A percentile compares a stretch with the other conserved stretches of the same genome.
These are phyloP conservation scores for Phrynocephalus versicolor DNA, from an alignment of 2,113 vertebrate species.

Conservation along the genomic window DNA sequence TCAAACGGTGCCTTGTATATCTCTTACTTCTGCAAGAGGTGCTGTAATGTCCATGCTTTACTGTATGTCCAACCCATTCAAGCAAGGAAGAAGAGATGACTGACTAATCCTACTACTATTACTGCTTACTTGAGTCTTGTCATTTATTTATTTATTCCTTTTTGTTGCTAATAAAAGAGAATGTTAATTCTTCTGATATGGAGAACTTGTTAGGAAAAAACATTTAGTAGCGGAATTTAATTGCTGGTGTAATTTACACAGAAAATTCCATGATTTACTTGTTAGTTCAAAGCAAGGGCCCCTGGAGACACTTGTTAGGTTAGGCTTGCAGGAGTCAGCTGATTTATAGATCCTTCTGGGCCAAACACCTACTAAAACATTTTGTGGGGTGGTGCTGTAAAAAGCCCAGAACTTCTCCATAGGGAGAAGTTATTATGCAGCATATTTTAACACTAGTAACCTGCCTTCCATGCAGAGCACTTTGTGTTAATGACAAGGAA, in stretches of 20 bases:
- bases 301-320: neutral
- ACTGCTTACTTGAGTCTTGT: neutral
- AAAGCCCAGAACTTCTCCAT: neutral
- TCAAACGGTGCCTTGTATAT: neutral
- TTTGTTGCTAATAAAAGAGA: slow-evolving; percentile 23
- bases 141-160: slow-evolving; percentile 17
- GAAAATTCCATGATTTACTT: neutral
- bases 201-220: too few species aligned
- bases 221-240: slow-evolving; percentile 3
- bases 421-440: neutral
- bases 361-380: neutral
- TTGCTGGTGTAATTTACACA: slow-evolving; percentile 11
- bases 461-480: neutral
- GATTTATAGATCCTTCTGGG: neutral
- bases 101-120: too few species aligned
- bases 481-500: neutral
- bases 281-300: neutral
- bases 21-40: neutral
- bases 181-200: slow-evolving; percentile 16
- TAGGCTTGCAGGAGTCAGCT: neutral
- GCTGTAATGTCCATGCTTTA: neutral
- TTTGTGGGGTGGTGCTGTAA: neutral
- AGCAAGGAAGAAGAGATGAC: slow-evolving; percentile 33
- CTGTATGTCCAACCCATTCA: slow-evolving; percentile 28
- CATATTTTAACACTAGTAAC: neutral